Base-by-base conservation (phyloP, 2,888 invertebrate species). In the Salpingus planirostris region DNA sequence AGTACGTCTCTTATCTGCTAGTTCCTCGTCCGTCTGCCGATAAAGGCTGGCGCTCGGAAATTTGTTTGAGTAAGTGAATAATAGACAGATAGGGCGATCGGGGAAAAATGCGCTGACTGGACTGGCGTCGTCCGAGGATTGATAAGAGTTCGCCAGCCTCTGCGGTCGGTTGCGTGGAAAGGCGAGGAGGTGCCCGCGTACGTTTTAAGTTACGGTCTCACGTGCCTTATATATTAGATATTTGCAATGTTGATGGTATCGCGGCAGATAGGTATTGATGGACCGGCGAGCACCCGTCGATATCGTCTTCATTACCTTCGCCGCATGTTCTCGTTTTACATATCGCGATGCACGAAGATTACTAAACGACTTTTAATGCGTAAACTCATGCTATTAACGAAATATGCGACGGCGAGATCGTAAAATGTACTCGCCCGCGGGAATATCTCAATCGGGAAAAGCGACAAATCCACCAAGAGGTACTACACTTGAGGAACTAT, bases 321-420 rank as follows among this genome's bases (percentile, higher is more conserved):
- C 57, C 54, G 57, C 60, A 59, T 60, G 61, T 55, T 60, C 58
- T 54, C 60, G 57, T 59, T 64, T 62, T 62, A 63, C 64, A 62
- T 62, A 62, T 59, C 61, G 55, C 57, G 62, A 62, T 62, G 60
- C 60, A 62, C 62, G 63, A 59, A 58, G 60, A 61, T 61, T 56
- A 54, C 59, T 57, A 58, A 59, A 55, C 57, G 59, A 59, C 57
- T 57, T 59, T 61, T 60, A 61, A 61, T 61, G 59, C 57, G 46
- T 51, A 56, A 60, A 57, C 59, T 60, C 60, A 58, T 60, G 62
- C 60, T 59, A 60, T 60, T 58, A 56, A 56, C 58, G 50, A 60
- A 60, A 59, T 62, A 60, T 60, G 56, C 39, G 6, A 36, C 38
- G 27, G 15, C 33, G 21, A 27, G 30, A 43, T 42, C 43, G 47